These are phyloP conservation scores for Troglohyphantes excavatus DNA, from an alignment of 2,888 invertebrate genomes.

Conservation along the genomic window DNA sequence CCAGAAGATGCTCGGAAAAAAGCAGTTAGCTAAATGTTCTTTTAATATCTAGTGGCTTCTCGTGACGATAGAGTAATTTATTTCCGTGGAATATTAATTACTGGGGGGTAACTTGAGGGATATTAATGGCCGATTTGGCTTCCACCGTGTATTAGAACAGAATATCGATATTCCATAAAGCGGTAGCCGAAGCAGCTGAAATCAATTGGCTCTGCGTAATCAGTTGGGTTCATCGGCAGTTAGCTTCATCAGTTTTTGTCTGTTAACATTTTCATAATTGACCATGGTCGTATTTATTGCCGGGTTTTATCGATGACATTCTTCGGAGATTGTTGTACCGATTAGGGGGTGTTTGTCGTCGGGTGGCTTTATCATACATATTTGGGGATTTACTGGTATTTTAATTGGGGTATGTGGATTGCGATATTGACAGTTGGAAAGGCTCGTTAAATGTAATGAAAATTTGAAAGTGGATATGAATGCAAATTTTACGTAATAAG, in stretches of 20 bases:
- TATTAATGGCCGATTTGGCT: constrained; percentile 72
- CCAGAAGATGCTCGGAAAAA: constrained; percentile 39
- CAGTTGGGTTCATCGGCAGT: constrained; percentile 4
- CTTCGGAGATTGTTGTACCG: too few relatives aligned
- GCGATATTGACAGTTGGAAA: too few relatives aligned
- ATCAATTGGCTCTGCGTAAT: neutral
- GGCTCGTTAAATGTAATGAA: too few relatives aligned
- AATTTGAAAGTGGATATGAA: too few relatives aligned
- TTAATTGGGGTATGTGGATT: too few relatives aligned
- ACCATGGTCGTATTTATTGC: too few relatives aligned
- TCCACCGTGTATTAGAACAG: constrained; percentile 5
- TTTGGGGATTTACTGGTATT: too few relatives aligned
- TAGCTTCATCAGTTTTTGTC: constrained; percentile 1
- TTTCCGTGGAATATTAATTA: constrained; percentile 75
- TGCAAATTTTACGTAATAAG: too few relatives aligned
- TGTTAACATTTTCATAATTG: neutral
- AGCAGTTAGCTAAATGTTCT: constrained; percentile 54
- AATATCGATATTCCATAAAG: constrained; percentile 4
- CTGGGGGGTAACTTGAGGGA: constrained; percentile 37
- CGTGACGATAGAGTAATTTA: constrained; percentile 70
- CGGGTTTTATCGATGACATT: too few relatives aligned
- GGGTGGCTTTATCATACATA: too few relatives aligned
- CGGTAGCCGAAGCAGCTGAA: neutral
- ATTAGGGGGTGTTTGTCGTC: too few relatives aligned
- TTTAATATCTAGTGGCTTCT: constrained; percentile 63